Evolutionary conservation across 2,113 vertebrate species (phyloP).

Genomic region (Myotis yumanensis): DNA sequence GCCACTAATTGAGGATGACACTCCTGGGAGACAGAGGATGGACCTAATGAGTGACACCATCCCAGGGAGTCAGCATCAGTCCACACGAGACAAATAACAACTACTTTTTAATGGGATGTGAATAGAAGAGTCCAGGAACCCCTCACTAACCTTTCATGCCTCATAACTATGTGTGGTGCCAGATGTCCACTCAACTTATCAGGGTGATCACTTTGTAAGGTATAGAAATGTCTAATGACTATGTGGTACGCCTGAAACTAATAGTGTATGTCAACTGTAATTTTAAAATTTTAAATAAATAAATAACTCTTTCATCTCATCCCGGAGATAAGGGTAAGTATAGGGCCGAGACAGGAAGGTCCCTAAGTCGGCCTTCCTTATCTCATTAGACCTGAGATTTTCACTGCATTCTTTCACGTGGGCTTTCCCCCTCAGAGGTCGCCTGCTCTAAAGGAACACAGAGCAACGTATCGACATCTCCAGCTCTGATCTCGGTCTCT

Average conservation of each 20-base stretch:
- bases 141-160: background rate
- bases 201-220: background rate
- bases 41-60: background rate
- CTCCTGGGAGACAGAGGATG: background rate
- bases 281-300: background rate
- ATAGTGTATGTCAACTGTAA: background rate
- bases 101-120: background rate
- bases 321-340: conserved; percentile 38
- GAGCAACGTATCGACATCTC: background rate
- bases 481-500: background rate
- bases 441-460: background rate
- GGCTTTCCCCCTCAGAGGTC: background rate
- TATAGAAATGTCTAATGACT: background rate
- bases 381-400: background rate
- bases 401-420: background rate
- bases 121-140: background rate
- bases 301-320: background rate
- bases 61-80: background rate
- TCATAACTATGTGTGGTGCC: background rate
- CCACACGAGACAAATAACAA: background rate
- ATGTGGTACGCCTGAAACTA: background rate
- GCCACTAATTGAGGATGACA: background rate
- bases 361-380: background rate
- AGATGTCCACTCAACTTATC: background rate
- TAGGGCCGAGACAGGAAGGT: background rate